These are phyloP conservation scores for Pseudomyrmex flavicornis DNA, from an alignment of 1,140 invertebrate species.

Conservation along the genomic window DNA sequence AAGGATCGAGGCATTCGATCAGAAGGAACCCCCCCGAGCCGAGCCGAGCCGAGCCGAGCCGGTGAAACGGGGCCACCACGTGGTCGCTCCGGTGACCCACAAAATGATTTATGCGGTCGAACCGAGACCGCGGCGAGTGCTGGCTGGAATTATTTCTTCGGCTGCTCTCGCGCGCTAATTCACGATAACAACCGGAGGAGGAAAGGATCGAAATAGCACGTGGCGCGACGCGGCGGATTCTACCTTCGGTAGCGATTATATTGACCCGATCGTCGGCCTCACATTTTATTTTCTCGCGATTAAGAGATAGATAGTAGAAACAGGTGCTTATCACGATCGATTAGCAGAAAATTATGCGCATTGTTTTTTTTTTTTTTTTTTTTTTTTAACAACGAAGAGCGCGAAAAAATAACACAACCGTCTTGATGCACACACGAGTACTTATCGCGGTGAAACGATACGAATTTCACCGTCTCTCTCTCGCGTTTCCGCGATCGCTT, in stretches of 20 bases:
- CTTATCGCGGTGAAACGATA: not conserved
- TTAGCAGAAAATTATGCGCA: not conserved
- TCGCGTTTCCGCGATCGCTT: conserved; percentile 3
- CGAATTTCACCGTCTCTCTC: not conserved
- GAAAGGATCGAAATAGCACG: conserved; percentile 40
- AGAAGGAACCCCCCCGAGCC: conserved; percentile 4
- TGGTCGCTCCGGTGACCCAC: conserved; percentile 58
- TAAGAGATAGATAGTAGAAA: not conserved
- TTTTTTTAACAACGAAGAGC: not conserved
- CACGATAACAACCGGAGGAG: conserved; percentile 30
- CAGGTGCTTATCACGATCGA: not conserved
- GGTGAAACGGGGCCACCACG: conserved; percentile 53
- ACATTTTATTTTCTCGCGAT: conserved; percentile 2
- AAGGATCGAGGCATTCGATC: conserved; percentile 38
- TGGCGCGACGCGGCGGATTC: not conserved
- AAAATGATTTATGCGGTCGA: conserved; percentile 58
- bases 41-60: conserved; percentile 36
- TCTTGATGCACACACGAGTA: too few species aligned
- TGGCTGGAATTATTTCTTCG: conserved; percentile 54
- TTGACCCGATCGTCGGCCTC: not conserved
- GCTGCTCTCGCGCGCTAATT: conserved; percentile 5
- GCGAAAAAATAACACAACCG: not conserved
- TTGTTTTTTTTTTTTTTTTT: too few species aligned
- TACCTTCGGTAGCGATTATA: not conserved
- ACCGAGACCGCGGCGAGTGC: conserved; percentile 35